Percentiles rank a stretch among this genome's conserved stretches.
phyloP scores from a whole-genome alignment of 1,140 invertebrate genomes.

The Neuroterus valhalla region DNA sequence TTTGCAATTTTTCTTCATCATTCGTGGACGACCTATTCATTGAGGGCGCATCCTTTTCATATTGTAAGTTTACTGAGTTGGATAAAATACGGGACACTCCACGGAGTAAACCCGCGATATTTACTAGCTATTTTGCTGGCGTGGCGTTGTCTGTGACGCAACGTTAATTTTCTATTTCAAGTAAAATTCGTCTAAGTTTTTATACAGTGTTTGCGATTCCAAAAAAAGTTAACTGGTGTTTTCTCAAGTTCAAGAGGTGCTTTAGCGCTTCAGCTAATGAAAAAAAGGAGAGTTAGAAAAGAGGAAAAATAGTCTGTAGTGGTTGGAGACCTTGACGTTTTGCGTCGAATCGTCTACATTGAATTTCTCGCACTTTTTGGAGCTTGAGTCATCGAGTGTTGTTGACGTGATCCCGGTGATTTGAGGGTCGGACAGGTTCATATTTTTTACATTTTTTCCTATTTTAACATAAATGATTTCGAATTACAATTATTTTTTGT shows the following conservation, averaged over 20 bases:
- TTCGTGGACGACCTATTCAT: constrained; percentile 45
- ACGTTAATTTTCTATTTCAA: not conserved
- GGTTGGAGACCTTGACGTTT: constrained; percentile 20
- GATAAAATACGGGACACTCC: not conserved
- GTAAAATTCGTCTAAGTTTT: not conserved
- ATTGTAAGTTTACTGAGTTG: constrained; percentile 32
- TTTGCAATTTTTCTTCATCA: constrained; percentile 43
- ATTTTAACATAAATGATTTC: too few relatives aligned
- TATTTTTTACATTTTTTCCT: too few relatives aligned
- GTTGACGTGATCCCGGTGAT: constrained; percentile 10
- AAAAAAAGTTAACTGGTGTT: constrained; percentile 2
- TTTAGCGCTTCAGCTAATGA: not conserved
- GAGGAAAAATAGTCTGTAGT: constrained; percentile 10
- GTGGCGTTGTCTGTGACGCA: not conserved
- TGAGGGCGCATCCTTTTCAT: constrained; percentile 42
- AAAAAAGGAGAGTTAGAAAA: not conserved
- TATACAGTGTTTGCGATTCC: constrained; percentile 2
- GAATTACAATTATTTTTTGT: too few relatives aligned
- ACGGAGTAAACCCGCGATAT: constrained; percentile 42
- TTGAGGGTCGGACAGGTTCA: not conserved
- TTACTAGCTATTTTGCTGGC: constrained; percentile 47
- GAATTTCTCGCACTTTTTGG: not conserved
- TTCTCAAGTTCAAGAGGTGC: not conserved
- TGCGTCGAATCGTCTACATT: constrained; percentile 5
- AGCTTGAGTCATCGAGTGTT: not conserved